Conservation (phyloP, 1,140 invertebrate species). For the Zeugodacus cucurbitae region DNA sequence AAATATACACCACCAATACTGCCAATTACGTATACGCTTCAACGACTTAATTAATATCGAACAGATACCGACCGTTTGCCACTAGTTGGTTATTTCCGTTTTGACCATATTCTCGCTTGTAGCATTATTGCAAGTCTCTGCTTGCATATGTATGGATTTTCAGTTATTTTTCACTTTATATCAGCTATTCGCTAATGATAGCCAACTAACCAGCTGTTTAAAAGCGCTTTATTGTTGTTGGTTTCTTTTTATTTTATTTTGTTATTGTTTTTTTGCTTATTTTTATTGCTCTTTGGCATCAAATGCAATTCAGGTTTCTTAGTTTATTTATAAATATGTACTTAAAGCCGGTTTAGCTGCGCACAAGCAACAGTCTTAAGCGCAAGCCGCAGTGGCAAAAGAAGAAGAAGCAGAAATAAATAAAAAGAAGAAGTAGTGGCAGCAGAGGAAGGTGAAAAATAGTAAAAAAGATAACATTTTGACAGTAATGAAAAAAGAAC, state of each 20-base stretch:
- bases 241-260: background rate
- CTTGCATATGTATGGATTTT: background rate
- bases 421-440: no score
- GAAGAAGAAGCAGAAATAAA: background rate
- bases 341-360: slow-evolving; percentile 26
- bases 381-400: background rate
- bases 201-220: slow-evolving; percentile 13
- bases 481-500: background rate
- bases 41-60: slow-evolving; percentile 1
- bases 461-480: background rate
- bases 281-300: slow-evolving; percentile 8
- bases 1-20: background rate
- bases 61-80: background rate
- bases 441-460: background rate
- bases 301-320: slow-evolving; percentile 18
- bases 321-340: background rate
- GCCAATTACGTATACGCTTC: background rate
- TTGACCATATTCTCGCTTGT: background rate
- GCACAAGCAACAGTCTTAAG: background rate
- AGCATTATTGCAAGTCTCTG: background rate
- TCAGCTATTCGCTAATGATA: background rate
- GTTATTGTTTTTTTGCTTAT: background rate
- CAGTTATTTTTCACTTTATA: background rate
- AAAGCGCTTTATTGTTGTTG: background rate
- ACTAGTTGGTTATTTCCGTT: background rate